Percentiles rank a stretch among this genome's conserved stretches.
Evolutionary conservation across 2,888 invertebrate species (phyloP).

Genomic region (Sylvicola fuscatus): DNA sequence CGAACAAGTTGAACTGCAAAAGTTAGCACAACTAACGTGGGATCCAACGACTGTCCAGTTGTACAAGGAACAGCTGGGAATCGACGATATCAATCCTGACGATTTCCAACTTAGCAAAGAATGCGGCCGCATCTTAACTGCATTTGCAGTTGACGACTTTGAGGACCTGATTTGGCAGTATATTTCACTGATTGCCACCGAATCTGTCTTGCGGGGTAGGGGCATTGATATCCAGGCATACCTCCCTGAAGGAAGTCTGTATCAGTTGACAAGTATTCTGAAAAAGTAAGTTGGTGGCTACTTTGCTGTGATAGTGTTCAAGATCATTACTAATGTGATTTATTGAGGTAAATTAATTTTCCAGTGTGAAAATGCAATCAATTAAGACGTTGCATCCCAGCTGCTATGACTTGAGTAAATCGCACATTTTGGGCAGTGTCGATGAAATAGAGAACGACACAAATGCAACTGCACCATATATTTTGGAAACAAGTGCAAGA

Average conservation of each 20-base stretch:
- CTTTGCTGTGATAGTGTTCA: too few species aligned
- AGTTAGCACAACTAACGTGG: too few species aligned
- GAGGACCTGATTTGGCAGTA: conserved; percentile 3
- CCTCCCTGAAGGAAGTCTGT: not conserved
- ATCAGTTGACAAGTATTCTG: not conserved
- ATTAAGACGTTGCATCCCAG: not conserved
- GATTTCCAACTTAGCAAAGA: not conserved
- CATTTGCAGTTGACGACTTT: conserved; percentile 1
- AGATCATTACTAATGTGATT: too few species aligned
- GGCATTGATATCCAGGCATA: not conserved
- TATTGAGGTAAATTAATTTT: too few species aligned
- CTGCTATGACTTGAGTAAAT: not conserved
- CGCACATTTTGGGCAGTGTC: not conserved
- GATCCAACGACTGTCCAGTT: too few species aligned
- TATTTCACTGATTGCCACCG: not conserved
- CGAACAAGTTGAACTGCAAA: too few species aligned
- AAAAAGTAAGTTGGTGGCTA: not conserved
- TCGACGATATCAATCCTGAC: too few species aligned
- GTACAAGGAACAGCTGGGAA: too few species aligned
- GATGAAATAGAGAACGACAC: not conserved
- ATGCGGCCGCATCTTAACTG: not conserved
- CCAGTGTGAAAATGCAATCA: not conserved
- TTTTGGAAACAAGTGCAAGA: not conserved
- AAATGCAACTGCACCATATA: not conserved
- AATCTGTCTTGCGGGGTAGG: not conserved